Conservation (phyloP, 2,113 vertebrate species). For the Thunnus maccoyii region DNA sequence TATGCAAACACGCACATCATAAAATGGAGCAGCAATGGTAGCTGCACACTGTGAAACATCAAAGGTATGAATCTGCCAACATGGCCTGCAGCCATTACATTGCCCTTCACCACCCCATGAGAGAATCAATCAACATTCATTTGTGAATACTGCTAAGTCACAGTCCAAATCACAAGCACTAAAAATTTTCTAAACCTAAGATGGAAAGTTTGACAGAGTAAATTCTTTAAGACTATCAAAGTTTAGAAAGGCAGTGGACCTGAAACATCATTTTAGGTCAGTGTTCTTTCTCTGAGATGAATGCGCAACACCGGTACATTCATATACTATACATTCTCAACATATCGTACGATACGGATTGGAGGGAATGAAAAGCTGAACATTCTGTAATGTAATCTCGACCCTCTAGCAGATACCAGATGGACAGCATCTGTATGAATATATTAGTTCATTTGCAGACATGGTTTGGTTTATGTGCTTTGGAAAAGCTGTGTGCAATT, state of each 20-base stretch:
- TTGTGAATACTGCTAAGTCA: conserved; percentile 12
- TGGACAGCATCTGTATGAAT: conserved; percentile 59
- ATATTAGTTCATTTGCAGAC: conserved; percentile 47
- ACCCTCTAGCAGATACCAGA: conserved; percentile 40
- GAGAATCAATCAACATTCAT: conserved; percentile 54
- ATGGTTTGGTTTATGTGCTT: conserved; percentile 38
- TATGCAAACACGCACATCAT: conserved; percentile 50
- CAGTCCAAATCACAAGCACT: conserved; percentile 32
- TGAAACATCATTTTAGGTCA: conserved; percentile 22
- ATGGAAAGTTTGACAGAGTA: conserved; percentile 24
- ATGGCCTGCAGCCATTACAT: conserved; percentile 25
- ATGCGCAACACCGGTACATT: conserved; percentile 3
- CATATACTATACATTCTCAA: not conserved
- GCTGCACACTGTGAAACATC: conserved; percentile 41
- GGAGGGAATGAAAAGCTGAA: conserved; percentile 18
- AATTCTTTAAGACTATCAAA: conserved; percentile 1
- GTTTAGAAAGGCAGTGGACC: conserved; percentile 14
- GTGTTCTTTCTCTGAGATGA: conserved; percentile 1
- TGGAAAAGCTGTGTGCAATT: conserved; percentile 56
- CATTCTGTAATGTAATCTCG: conserved; percentile 20
- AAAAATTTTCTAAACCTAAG: conserved; percentile 20
- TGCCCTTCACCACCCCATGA: not conserved
- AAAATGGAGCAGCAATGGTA: conserved; percentile 25
- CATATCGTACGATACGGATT: not conserved
- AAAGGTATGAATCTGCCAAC: conserved; percentile 39